Base-by-base conservation (phyloP, 1,140 invertebrate species). In the Lepidurus arcticus region DNA sequence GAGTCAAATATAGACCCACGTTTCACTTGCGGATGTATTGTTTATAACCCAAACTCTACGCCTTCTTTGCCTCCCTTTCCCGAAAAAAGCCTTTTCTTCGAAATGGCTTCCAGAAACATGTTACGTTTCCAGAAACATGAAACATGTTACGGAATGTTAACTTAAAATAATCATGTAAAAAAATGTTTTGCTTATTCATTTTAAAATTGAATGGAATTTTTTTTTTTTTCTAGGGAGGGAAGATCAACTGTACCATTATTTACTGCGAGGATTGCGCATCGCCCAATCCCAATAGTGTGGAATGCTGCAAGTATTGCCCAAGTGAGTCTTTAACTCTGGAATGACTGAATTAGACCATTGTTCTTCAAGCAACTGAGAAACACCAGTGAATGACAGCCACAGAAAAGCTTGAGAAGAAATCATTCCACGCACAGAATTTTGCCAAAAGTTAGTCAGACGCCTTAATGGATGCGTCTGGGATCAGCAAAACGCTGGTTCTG, bases 221-320 rank as follows among this genome's bases (percentile, higher is more conserved):
- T 26, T 74, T n/a, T 24, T 42, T 44, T 26, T 76, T 45, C 42
- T 7, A 79, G 78, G 78, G 78, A 21, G 78, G 78, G 2, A 79
- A 79, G 77, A 79, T 79, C 24, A 79, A 79, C n/a, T 79, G 78
- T 65, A 76, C 78, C 45, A 79, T 79, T 21, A 26, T 76, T 11
- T 79, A 76, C 78, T 47, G 42, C 9, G 76, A 76, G 24, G 78
- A 79, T 43, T 79, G 78, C 78, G 42, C 42, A 8, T 76, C 75
- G 26, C 78, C 78, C 8, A 47, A 76, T 16, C 43, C 78, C 21
- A 76, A 42, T 8, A 79, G 42, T 44, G 76, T n/a, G 10, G 74
- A 79, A 73, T 79, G 78, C 78, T 79, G 78, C 78, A 78, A 78
- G 4, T 76, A 79, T 53, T 79, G 78, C 21, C 34, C 78, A 24